Evolutionary conservation across 2,888 invertebrate species (phyloP).

Genomic region (Euphydryas editha): DNA sequence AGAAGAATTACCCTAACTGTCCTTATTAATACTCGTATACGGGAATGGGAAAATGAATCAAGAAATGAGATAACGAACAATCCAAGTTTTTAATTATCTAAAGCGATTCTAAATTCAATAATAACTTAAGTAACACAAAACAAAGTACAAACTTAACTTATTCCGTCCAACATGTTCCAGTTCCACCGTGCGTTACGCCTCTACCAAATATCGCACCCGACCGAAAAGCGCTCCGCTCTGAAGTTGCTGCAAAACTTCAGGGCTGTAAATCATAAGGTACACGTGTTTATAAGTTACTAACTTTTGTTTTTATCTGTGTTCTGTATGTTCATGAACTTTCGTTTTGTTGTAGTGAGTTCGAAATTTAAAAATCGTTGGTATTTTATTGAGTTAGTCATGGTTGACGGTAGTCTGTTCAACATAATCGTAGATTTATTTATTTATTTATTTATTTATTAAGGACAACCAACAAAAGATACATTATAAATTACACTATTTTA

Average conservation of each 20-base stretch:
- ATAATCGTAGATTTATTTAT: too few species aligned
- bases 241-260: conserved; percentile 69
- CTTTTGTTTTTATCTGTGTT: not conserved
- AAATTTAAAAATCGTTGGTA: not conserved
- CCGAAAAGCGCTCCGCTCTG: conserved; percentile 67
- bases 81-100: not conserved
- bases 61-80: too few species aligned
- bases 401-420: not conserved
- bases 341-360: not conserved
- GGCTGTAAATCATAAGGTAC: conserved; percentile 68
- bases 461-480: too few species aligned
- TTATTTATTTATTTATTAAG: too few species aligned
- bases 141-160: not conserved
- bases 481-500: too few species aligned
- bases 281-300: not conserved
- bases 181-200: conserved; percentile 70
- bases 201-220: conserved; percentile 69
- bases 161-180: conserved; percentile 47
- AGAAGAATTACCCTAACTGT: too few species aligned
- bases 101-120: not conserved
- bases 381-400: not conserved
- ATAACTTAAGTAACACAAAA: not conserved
- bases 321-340: not conserved
- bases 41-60: too few species aligned
- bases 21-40: too few species aligned